Evolutionary conservation across 2,888 invertebrate species (phyloP), one percentile per base, ranked within the genome.

Genomic region (Parapristionchus giblindavisi): DNA sequence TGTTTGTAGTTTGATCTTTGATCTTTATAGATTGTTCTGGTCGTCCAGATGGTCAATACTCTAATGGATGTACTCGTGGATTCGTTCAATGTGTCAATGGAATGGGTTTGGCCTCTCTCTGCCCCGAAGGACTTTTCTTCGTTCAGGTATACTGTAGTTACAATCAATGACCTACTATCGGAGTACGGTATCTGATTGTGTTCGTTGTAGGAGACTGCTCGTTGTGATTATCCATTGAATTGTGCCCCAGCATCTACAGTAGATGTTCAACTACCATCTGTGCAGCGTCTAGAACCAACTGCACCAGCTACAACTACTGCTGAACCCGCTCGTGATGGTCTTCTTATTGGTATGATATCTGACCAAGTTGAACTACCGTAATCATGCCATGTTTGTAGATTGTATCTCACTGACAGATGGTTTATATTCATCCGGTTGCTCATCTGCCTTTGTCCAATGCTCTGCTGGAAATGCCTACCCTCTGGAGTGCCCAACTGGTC

Each of bases 31-130:
- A 72, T 32, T 72, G 72, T 36, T 70, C 27, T 38, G 40, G 29
- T 52, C 70, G 52, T 40, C 8, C 34, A 24, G 52, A 74, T 52
- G 74, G 74, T 5, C 24, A 63, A 21, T 74, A 63, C 63, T 61
- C 74, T 4, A 34, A 40, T 34, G 74, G 63, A 3, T 74, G 74
- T 36, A 8, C 58, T 40, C 52, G 51, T 6, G 17, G n/a, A 2
- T 74, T 61, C 63, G 51, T 63, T 1, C 61, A 74, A 11, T 74
- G 74, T 43, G 32, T 34, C 43, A 36, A 51, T 52, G 74, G 74
- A 40, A 40, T 63, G 34, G 32, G 17, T 1, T 63, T 43, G n/a
- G 17, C 32, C 21, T 11, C 34, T 34, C 2, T 51, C 17, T 72
- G 72, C 24, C 72, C 60, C 11, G 60, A 58, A 14, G 58, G 60